These are phyloP conservation scores for Spongilla lacustris DNA, from an alignment of 37 sponge, comb jelly and placozoan species.

Conservation along the genomic window DNA sequence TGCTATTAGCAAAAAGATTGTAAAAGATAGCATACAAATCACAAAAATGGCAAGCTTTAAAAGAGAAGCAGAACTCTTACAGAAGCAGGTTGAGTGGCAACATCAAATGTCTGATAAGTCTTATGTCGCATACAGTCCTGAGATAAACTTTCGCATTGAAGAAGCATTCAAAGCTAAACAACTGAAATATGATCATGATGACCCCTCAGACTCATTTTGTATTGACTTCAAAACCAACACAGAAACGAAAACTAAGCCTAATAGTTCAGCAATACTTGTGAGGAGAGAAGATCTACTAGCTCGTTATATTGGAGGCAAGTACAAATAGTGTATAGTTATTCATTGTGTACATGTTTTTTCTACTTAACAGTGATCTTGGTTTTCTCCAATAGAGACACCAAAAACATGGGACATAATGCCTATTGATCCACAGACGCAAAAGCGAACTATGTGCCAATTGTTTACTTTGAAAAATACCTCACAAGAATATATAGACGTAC, in stretches of 20 bases:
- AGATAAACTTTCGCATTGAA: conserved; percentile 46
- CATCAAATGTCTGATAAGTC: conserved; percentile 9
- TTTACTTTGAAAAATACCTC: conserved; percentile 20
- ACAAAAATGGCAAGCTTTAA: background rate
- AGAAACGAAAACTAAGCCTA: conserved; percentile 8
- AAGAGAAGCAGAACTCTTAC: conserved; percentile 33
- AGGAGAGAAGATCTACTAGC: conserved; percentile 22
- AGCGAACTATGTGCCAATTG: conserved; percentile 23
- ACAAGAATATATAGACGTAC: conserved; percentile 33
- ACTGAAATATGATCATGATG: background rate
- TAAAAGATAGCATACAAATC: background rate
- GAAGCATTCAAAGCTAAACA: conserved; percentile 23
- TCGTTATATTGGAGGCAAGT: conserved; percentile 13
- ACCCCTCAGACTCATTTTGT: background rate
- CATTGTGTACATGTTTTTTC: background rate
- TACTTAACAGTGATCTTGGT: background rate
- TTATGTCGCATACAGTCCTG: conserved; percentile 27
- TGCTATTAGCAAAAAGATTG: background rate
- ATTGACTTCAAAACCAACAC: conserved; percentile 31
- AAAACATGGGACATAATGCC: conserved; percentile 57
- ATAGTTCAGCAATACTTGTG: background rate
- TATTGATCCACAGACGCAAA: conserved; percentile 19
- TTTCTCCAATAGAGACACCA: background rate
- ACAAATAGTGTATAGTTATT: background rate
- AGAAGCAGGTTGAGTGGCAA: conserved; percentile 41